These are phyloP conservation scores for Uria aalge DNA, from an alignment of 2,113 vertebrate genomes.

Conservation along the genomic window DNA sequence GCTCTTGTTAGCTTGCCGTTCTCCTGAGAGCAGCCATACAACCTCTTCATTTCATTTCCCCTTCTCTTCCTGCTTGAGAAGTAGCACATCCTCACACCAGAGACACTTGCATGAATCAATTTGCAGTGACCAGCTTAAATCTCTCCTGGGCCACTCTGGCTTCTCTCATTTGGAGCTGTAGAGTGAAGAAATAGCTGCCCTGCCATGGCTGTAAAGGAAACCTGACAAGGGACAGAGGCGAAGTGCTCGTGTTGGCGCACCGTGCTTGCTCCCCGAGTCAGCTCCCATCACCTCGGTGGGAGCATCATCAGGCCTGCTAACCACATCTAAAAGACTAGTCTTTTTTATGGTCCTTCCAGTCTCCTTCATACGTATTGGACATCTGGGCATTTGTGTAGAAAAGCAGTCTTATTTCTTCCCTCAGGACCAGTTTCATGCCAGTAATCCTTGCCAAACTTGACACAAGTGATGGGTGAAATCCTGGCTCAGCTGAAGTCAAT, in stretches of 20 bases:
- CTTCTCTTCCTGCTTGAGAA: constrained; percentile 20
- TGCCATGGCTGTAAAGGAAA: not conserved
- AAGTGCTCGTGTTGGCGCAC: not conserved
- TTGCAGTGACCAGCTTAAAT: constrained; percentile 53
- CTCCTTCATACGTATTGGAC: not conserved
- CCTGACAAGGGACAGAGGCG: not conserved
- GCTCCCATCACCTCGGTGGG: not conserved
- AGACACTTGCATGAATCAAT: constrained; percentile 50
- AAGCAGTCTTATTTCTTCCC: not conserved
- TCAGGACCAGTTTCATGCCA: not conserved
- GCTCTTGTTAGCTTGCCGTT: not conserved
- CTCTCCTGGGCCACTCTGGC: not conserved
- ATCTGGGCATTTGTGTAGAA: not conserved
- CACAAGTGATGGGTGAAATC: not conserved
- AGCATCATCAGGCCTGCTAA: not conserved
- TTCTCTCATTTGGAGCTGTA: not conserved
- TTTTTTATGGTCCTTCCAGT: not conserved
- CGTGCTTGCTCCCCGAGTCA: not conserved
- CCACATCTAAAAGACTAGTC: not conserved
- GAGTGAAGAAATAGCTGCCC: not conserved
- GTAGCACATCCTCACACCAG: constrained; percentile 52
- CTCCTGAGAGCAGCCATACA: constrained; percentile 46
- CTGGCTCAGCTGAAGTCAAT: not conserved
- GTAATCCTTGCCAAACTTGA: not conserved
- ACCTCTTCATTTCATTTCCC: constrained; percentile 47